Evolutionary conservation across 2,888 invertebrate species (phyloP).

Genomic region (Chorisops tibialis): DNA sequence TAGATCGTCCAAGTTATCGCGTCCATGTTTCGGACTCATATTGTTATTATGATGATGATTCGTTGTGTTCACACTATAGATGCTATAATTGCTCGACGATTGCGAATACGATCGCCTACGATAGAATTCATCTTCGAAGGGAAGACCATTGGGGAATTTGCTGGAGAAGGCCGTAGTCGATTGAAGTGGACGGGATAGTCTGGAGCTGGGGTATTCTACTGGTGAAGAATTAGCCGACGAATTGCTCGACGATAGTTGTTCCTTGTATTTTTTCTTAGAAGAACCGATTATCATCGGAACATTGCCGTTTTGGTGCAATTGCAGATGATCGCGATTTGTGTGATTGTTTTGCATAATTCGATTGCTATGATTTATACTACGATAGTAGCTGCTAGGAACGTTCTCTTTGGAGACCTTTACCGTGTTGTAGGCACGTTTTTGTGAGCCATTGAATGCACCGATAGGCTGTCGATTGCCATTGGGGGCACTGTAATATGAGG

Average conservation of each 20-base stretch:
- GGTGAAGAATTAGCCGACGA: conserved; percentile 24
- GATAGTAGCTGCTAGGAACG: conserved; percentile 38
- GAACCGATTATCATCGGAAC: background rate
- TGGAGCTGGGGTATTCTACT: background rate
- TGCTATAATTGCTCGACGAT: conserved; percentile 50
- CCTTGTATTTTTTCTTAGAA: conserved; percentile 17
- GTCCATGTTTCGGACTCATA: conserved; percentile 6
- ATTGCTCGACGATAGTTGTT: conserved; percentile 10
- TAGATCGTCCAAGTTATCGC: conserved; percentile 2
- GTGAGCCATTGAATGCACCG: conserved; percentile 34
- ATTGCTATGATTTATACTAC: conserved; percentile 23
- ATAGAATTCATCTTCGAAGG: conserved; percentile 51
- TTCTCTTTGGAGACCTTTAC: conserved; percentile 48
- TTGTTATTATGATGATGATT: background rate
- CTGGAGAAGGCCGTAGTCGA: conserved; percentile 49
- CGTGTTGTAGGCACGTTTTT: conserved; percentile 48
- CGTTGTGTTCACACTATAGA: conserved; percentile 42
- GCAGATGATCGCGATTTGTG: conserved; percentile 38
- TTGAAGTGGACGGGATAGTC: background rate
- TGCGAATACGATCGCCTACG: conserved; percentile 48
- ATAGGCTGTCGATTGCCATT: background rate
- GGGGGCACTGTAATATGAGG: conserved; percentile 22
- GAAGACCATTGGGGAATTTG: conserved; percentile 51
- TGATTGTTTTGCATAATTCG: conserved; percentile 6
- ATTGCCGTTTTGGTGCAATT: conserved; percentile 36